phyloP scores from a whole-genome alignment of 2,888 invertebrate species.

The Ptilodon capucinus region DNA sequence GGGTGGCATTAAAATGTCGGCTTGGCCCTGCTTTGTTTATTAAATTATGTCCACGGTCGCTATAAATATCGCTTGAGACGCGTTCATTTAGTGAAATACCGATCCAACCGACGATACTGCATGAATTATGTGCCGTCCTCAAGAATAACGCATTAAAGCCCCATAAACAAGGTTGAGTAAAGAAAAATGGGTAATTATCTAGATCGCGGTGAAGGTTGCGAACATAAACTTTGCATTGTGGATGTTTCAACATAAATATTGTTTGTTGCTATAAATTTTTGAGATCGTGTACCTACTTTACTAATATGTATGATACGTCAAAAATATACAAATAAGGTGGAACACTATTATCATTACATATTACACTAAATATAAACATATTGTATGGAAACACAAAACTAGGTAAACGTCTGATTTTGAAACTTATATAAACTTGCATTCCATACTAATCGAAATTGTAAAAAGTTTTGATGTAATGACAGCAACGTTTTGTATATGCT shows the following conservation, averaged over 20 bases:
- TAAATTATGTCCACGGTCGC: slow-evolving; percentile 79
- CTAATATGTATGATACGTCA: too few relatives aligned
- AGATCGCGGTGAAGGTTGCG: slow-evolving; percentile 46
- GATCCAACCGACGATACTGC: slow-evolving; percentile 71
- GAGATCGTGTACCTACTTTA: too few relatives aligned
- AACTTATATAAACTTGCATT: too few relatives aligned
- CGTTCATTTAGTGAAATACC: slow-evolving; percentile 81
- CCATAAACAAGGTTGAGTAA: slow-evolving; percentile 55
- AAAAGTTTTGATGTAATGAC: too few relatives aligned
- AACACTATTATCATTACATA: too few relatives aligned
- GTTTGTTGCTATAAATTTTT: neutral
- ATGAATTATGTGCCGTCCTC: slow-evolving; percentile 73
- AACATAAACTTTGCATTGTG: slow-evolving; percentile 18
- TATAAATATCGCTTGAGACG: slow-evolving; percentile 73
- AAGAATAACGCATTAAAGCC: slow-evolving; percentile 63
- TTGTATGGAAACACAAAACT: too few relatives aligned
- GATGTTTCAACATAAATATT: neutral
- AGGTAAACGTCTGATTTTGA: too few relatives aligned
- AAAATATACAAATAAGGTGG: too few relatives aligned
- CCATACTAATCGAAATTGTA: too few relatives aligned
- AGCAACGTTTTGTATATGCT: too few relatives aligned
- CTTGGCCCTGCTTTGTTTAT: slow-evolving; percentile 79
- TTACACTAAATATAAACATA: too few relatives aligned
- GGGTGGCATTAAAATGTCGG: slow-evolving; percentile 77
- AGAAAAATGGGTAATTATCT: slow-evolving; percentile 60